phyloP scores from a whole-genome alignment of 2,113 vertebrate genomes.

The Lepisosteus osseus region DNA sequence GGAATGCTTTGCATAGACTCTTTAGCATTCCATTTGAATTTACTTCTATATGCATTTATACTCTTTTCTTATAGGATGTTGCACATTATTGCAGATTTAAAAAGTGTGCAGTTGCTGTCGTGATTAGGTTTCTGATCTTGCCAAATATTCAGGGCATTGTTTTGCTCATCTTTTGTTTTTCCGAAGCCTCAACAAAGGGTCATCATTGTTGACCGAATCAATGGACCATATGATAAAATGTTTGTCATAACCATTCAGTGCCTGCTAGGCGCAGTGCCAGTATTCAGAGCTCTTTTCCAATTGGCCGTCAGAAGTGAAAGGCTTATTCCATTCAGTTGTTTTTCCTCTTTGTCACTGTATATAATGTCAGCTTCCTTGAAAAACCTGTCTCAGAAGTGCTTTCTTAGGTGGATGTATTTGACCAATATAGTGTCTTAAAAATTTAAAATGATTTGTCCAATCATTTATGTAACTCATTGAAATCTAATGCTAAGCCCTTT shows the following conservation, averaged over 20 bases:
- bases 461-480: background rate
- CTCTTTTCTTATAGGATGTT: no score
- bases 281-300: background rate
- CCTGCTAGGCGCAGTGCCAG: background rate
- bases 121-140: background rate
- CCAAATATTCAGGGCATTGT: conserved; percentile 1
- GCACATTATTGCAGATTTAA: background rate
- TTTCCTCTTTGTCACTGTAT: background rate
- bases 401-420: no score
- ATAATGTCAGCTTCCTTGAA: background rate
- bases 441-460: background rate
- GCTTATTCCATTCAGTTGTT: background rate
- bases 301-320: background rate
- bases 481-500: background rate
- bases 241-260: background rate
- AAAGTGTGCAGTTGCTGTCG: background rate
- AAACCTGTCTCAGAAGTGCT: no score
- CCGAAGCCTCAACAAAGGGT: conserved; percentile 12
- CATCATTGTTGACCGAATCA: conserved; percentile 19
- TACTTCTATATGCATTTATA: no score
- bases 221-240: conserved; percentile 15
- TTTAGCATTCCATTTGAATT: no score
- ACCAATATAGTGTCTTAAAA: no score
- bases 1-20: no score
- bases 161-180: conserved; percentile 9